Evolutionary conservation across 2,113 vertebrate genomes (phyloP), one percentile per base, ranked within the genome.

Genomic region (Lethenteron reissneri): DNA sequence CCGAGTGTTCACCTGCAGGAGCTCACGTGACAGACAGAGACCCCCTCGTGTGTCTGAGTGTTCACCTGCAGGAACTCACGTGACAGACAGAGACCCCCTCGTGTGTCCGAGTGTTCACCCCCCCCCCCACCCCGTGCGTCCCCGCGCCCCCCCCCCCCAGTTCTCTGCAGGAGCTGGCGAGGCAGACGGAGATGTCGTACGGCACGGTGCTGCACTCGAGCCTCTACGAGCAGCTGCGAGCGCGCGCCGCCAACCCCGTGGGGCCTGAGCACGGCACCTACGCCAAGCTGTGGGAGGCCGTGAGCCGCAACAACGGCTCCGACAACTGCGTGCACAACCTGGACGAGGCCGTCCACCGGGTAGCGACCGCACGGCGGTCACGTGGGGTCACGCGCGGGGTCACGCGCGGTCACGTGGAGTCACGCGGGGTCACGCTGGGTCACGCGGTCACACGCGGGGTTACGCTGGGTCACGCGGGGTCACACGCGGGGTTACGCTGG

Each of bases 201-300:
- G 94, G 94, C 72, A 99, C 94, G 0, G 94, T 99, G 19, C 75
- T 97, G 77, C 92, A 97, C 80, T 97, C 94, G 0, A 90, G 92
- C 0, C 91, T 99, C 5, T 97, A 96, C 11, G 92, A 97, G 73
- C 92, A 99, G 13, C 86, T 97, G 41, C 88, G 90, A 64, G 84
- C 87, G 79, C 97, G 97, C 76, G 85, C 88, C 2, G 84, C 95
- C 88, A 99, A 99, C 76, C 94, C 94, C 73, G 97, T 97, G 4
- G 92, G 96, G 82, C 86, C 90, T 76, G 92, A 97, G 78, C 60
- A 64, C 60, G 88, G 87, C 77, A 95, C 95, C 89, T 99, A 99
- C 76, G 83, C 92, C 57, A 91, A 99, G 78, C 90, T 99, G 88
- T 99, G 94, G 94, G 77, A 88, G 21, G 96, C 97, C 91, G 96